A percentile compares a stretch with the other conserved stretches of the same genome.
phyloP scores from a whole-genome alignment of 2,888 invertebrate species.

The Drosophila macrothrix region DNA sequence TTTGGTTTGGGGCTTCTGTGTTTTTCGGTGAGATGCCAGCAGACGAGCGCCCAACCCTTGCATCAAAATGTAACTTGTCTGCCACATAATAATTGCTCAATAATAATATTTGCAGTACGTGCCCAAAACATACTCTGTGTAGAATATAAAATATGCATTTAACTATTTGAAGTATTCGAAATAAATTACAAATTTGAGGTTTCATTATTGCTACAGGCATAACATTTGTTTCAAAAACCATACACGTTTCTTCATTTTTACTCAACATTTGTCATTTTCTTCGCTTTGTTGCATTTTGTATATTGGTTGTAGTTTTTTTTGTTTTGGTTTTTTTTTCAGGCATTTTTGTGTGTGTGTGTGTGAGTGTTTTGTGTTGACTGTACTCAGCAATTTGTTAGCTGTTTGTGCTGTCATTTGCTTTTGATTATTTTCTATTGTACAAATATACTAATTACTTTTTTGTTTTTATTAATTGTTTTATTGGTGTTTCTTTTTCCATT shows the following conservation, averaged over 20 bases:
- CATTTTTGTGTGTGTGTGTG: constrained; percentile 25
- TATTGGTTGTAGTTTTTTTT: constrained; percentile 33
- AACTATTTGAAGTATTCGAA: constrained; percentile 40
- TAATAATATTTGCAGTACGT: constrained; percentile 24
- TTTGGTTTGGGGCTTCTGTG: neutral
- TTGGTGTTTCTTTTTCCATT: constrained; percentile 12
- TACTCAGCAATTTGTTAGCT: constrained; percentile 23
- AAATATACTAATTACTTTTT: constrained; percentile 43
- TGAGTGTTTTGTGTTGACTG: constrained; percentile 37
- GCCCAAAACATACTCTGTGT: constrained; percentile 1
- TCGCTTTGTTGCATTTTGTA: constrained; percentile 39
- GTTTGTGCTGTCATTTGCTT: constrained; percentile 28
- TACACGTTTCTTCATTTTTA: constrained; percentile 49
- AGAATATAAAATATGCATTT: constrained; percentile 38
- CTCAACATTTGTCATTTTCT: constrained; percentile 7
- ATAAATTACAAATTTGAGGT: constrained; percentile 31
- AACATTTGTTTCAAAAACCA: constrained; percentile 54
- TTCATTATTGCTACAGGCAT: constrained; percentile 50
- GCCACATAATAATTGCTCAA: constrained; percentile 34
- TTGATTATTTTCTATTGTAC: constrained; percentile 45
- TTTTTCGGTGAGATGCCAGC: constrained; percentile 9
- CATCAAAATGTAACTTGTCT: constrained; percentile 45
- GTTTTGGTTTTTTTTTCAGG: constrained; percentile 16
- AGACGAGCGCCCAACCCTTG: constrained; percentile 12
- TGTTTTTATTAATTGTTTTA: constrained; percentile 17